A percentile compares a stretch with the other conserved stretches of the same genome.
Evolutionary conservation across 2,797 vertebrate species (phyloP).

Genomic region (Malacoraja senta): DNA sequence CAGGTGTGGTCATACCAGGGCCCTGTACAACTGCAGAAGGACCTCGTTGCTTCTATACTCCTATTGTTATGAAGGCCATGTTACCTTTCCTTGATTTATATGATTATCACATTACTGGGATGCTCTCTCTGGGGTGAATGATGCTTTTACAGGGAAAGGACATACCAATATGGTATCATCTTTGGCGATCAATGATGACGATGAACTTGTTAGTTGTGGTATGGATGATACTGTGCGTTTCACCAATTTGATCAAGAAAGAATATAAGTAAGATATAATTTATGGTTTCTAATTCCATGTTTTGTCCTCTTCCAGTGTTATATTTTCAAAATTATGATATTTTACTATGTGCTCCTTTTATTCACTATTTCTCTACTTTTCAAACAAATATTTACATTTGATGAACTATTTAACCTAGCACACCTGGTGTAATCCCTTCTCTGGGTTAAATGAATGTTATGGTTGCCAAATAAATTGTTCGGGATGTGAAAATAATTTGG

Average conservation of each 20-base stretch:
- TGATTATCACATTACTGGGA: slow-evolving; percentile 82
- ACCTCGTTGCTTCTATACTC: no score
- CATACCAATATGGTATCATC: slow-evolving; percentile 86
- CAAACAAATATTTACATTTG: neutral
- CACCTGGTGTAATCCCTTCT: neutral
- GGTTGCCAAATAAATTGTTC: neutral
- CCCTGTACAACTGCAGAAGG: no score
- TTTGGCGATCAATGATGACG: slow-evolving; percentile 63
- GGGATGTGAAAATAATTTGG: neutral
- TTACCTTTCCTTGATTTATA: slow-evolving; percentile 59
- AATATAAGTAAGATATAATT: slow-evolving; percentile 72
- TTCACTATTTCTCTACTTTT: no score
- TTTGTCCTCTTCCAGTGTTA: neutral
- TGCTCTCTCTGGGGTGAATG: slow-evolving; percentile 78
- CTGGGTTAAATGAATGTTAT: neutral
- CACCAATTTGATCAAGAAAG: slow-evolving; percentile 64
- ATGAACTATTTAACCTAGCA: neutral
- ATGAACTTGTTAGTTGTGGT: slow-evolving; percentile 79
- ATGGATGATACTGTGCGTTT: slow-evolving; percentile 94
- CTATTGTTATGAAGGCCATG: no score
- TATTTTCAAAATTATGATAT: neutral
- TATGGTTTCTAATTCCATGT: neutral
- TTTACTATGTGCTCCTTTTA: neutral
- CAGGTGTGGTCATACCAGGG: no score
- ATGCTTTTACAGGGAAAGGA: slow-evolving; percentile 78